phyloP scores from a whole-genome alignment of 2,113 vertebrate species.

The Calcarius ornatus region DNA sequence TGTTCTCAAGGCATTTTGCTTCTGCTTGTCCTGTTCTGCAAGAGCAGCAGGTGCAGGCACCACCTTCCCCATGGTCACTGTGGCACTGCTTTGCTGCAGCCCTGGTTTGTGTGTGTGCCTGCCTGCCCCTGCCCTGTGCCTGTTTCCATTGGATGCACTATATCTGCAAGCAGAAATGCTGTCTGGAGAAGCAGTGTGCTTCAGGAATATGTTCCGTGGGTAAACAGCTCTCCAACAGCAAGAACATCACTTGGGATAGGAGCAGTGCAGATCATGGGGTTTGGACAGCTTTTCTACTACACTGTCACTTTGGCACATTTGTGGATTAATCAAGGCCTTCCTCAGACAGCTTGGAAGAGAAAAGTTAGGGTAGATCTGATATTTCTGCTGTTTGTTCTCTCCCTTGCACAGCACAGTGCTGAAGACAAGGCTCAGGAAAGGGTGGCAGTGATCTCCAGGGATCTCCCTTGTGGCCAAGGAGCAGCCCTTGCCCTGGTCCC shows the following conservation, averaged over 20 bases:
- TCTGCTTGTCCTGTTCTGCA: not conserved
- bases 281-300: not conserved
- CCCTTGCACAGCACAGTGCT: fast-evolving
- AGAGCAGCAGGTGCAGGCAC: not conserved
- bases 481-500: not conserved
- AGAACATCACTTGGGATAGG: not conserved
- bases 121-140: not conserved
- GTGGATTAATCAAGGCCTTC: not conserved
- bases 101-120: not conserved
- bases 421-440: not conserved
- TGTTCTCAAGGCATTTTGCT: not conserved
- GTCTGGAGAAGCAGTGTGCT: not conserved
- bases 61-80: fast-evolving
- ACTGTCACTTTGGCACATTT: fast-evolving
- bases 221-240: not conserved
- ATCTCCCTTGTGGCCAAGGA: not conserved
- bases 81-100: not conserved
- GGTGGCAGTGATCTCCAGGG: not conserved
- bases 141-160: not conserved
- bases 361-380: not conserved
- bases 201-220: not conserved
- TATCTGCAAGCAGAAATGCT: not conserved
- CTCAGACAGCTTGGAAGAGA: not conserved
- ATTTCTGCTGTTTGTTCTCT: not conserved
- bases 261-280: not conserved